Conservation (phyloP, 1,140 invertebrate genomes). For the Danaus plexippus region DNA sequence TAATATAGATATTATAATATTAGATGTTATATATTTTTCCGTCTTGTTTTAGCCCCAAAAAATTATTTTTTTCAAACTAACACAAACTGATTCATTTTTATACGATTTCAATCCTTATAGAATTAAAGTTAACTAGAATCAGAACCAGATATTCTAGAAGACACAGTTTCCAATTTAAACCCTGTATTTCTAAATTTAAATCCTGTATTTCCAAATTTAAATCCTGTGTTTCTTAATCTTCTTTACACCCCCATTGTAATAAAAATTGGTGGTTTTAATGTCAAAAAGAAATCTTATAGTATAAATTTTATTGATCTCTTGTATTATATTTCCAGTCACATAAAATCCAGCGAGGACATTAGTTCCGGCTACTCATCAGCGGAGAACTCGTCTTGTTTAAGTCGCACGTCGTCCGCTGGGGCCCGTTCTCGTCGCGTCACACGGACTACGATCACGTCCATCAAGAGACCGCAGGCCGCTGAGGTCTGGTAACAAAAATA, state of each 20-base stretch:
- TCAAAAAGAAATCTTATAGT: neutral
- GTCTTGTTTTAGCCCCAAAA: no score
- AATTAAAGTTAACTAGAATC: no score
- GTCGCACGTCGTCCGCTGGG: slow-evolving; percentile 68
- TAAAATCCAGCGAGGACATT: slow-evolving; percentile 73
- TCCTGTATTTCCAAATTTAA: no score
- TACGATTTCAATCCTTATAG: no score
- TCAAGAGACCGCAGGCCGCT: slow-evolving; percentile 60
- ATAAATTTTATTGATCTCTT: no score
- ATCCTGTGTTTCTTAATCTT: neutral
- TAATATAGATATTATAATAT: no score
- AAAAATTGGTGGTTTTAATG: neutral
- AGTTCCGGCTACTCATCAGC: slow-evolving; percentile 72
- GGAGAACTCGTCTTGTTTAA: slow-evolving; percentile 60
- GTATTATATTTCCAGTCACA: slow-evolving; percentile 59
- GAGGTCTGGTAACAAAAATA: slow-evolving; percentile 57
- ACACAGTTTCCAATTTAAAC: no score
- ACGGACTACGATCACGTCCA: slow-evolving; percentile 52
- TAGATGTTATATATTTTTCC: no score
- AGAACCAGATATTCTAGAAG: no score
- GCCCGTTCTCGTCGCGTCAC: slow-evolving; percentile 39
- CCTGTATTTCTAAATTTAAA: no score
- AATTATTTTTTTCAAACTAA: no score
- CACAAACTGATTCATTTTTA: no score
- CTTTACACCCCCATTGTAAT: neutral